Conservation (phyloP, 1,140 invertebrate species). For the Maniola jurtina region DNA sequence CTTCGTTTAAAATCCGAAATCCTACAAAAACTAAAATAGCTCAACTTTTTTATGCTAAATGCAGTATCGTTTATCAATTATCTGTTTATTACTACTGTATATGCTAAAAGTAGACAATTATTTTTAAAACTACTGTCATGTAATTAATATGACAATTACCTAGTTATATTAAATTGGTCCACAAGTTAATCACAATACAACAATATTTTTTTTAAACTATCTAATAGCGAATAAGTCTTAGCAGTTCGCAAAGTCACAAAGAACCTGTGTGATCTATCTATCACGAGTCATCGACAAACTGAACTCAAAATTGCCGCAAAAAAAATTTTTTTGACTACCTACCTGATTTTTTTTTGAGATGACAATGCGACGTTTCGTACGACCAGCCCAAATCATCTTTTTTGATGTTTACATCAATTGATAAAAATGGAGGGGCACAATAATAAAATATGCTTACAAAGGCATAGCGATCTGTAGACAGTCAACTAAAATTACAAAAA, state of each 20-base stretch:
- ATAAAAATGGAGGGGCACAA: background rate
- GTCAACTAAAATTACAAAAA: too few relatives aligned
- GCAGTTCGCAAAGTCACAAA: slow-evolving; percentile 10
- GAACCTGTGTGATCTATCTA: slow-evolving; percentile 20
- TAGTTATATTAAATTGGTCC: background rate
- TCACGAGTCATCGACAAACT: slow-evolving; percentile 18
- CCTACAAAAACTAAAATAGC: background rate
- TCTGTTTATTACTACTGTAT: slow-evolving; percentile 16
- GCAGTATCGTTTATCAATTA: slow-evolving; percentile 15
- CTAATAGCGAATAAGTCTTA: slow-evolving; percentile 13
- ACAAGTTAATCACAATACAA: background rate
- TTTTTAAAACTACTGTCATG: background rate
- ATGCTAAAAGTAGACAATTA: slow-evolving; percentile 2
- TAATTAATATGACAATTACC: background rate
- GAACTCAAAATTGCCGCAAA: slow-evolving; percentile 23
- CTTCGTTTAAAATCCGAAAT: slow-evolving; percentile 17
- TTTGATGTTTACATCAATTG: background rate
- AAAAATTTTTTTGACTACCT: background rate
- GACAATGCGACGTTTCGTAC: too few relatives aligned
- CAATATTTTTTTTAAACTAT: slow-evolving; percentile 19
- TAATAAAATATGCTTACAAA: background rate
- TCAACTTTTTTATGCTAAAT: slow-evolving; percentile 17
- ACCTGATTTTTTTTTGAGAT: slow-evolving; percentile 21
- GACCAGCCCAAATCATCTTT: background rate
- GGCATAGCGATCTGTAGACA: too few relatives aligned